Base-by-base conservation (phyloP, 2,888 invertebrate species). In the Drosophila formosana region DNA sequence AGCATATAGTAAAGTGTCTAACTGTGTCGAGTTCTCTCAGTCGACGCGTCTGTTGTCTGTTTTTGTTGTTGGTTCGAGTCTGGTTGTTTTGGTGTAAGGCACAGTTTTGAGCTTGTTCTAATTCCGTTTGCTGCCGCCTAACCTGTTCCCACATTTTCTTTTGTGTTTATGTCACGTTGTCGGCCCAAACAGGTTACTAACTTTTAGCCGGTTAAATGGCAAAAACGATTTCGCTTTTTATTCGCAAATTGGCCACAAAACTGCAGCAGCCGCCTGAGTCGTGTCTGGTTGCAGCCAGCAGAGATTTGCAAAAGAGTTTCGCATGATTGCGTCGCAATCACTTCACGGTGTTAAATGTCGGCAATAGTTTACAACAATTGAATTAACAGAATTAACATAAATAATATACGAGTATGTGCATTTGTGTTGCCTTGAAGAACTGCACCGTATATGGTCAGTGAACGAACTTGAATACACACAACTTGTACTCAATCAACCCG, bases 101-200 rank as follows among this genome's bases (percentile, higher is more conserved):
- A 87, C 88, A 74, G 89, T 84, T 82, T 75, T 75, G 47, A 49
- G 72, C 61, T 77, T 88, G 85, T 86, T 86, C 89, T 85, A 85
- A 88, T 85, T 85, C 64, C 88, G 72, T 80, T 84, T 73, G 75
- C 56, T 67, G 65, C 49, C 55, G 80, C 52, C 66, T 86, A 84
- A 84, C 83, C 87, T 84, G 83, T 84, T 84, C 84, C 84, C 83
- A 80, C 76, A 75, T 72, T 82, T 86, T 75, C 80, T 72, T 78
- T 70, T 80, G 70, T 86, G 82, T 85, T 83, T 83, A 77, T 83
- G 82, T 82, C 88, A 82, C 83, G 86, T 57, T 82, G 49, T 53
- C 43, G 57, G 51, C 57, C 50, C 32, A 82, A 82, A 86, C 83
- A 83, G 83, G 82, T 88, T 82, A 72, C 65, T 63, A 62, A 74